phyloP scores from a whole-genome alignment of 2,888 invertebrate genomes.

The Agriopis marginaria region DNA sequence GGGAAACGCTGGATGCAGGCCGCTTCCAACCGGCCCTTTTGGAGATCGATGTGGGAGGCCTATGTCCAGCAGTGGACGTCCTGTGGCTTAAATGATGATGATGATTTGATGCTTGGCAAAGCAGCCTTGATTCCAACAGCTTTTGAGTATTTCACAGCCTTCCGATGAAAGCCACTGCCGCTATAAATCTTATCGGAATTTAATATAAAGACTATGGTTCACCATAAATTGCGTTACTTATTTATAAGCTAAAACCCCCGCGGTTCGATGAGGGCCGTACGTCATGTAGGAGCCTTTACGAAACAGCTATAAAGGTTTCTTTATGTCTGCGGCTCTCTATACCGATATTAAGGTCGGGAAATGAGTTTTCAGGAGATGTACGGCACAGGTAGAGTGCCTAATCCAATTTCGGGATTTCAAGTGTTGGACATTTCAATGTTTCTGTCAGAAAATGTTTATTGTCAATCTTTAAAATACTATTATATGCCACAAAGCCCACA shows the following conservation, averaged over 20 bases:
- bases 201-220: conserved; percentile 71
- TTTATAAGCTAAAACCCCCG: conserved; percentile 64
- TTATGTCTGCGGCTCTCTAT: conserved; percentile 36
- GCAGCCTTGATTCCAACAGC: not conserved
- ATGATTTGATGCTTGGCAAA: not conserved
- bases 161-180: conserved; percentile 35
- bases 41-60: too few relatives aligned
- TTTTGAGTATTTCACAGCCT: conserved; percentile 26
- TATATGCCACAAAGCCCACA: too few relatives aligned
- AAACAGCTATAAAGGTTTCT: conserved; percentile 14
- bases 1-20: too few relatives aligned
- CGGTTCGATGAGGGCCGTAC: conserved; percentile 63
- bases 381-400: not conserved
- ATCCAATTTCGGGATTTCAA: not conserved
- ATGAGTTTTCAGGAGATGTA: conserved; percentile 13
- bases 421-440: not conserved
- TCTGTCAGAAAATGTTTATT: not conserved
- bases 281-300: conserved; percentile 58
- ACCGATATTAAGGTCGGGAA: conserved; percentile 11
- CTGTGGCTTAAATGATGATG: too few relatives aligned
- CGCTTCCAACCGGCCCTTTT: too few relatives aligned
- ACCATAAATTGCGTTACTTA: conserved; percentile 75
- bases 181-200: conserved; percentile 75
- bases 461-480: too few relatives aligned
- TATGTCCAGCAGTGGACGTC: too few relatives aligned